Evolutionary conservation across 2,113 vertebrate genomes (phyloP), one percentile per base, ranked within the genome.

Genomic region (Bufo gargarizans): DNA sequence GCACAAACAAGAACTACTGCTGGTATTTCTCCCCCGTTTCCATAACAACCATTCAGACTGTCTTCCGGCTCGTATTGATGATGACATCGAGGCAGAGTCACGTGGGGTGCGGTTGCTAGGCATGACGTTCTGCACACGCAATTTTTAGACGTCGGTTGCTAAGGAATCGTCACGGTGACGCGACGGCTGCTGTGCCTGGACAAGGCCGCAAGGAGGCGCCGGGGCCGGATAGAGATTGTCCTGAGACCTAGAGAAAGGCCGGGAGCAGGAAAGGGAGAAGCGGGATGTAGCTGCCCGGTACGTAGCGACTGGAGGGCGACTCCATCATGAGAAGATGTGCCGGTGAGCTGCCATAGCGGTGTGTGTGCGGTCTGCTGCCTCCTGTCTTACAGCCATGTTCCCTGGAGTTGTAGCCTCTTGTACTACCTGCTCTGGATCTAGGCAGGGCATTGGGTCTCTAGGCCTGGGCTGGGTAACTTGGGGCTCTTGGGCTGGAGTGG

Each of bases 141-240:
- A 81, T 72, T 43, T 71, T 67, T 47, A 67, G 77, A 58, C 86
- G 86, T 53, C 77, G 53, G 86, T 87, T 87, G 65, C 53, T 87
- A 81, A 81, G 78, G 77, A 19, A 20, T 49, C 61, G 77, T 81
- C 86, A 56, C 50, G 22, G 86, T 82, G 77, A 87, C 77, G 86
- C 86, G 86, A 87, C 86, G 86, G 78, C 45, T 87, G 86, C 65
- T 87, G 86, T 87, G 50, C 43, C 78, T 65, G 55, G 65, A 43
- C 49, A 49, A 87, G 86, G 86, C 86, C 86, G 86, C 86, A 79
- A 87, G 86, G 86, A 87, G 86, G 86, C 86, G 86, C 86, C 86
- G 77, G 86, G 86, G 86, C 86, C 86, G 86, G 77, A 82, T 65
- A 80, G 63, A 53, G 50, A 78, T 67, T 50, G 47, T 65, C 47